Evolutionary conservation across 2,113 vertebrate genomes (phyloP), one percentile per base, ranked within the genome.

Genomic region (Penelope pileata): DNA sequence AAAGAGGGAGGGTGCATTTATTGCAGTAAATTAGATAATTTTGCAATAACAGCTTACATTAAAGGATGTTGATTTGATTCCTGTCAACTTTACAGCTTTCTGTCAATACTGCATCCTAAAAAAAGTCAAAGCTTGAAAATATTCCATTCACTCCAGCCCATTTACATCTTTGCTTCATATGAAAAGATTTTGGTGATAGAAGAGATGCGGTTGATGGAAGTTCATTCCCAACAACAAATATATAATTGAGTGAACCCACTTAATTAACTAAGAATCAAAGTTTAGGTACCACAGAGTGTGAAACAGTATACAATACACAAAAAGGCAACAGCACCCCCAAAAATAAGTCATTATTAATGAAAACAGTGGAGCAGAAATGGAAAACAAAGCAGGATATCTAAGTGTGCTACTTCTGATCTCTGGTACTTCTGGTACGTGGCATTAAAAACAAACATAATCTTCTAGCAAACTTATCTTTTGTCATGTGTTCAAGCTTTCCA

Each of bases 61-160:
- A 72, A 96, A 86, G 78, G 94, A 93, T 67, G 24, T 62, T 94
- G 58, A 97, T 93, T 94, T 91, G 62, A 94, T 91, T 96, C 83
- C 73, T 90, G 59, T 50, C 70, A 69, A 24, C 63, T 96, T 86
- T 74, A 58, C 60, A 75, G 64, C 50, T 88, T 75, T 63, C 62
- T 83, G 43, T 75, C 38, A 18, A 91, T 47, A 82, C 1, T 40
- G 8, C 12, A 32, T 56, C 83, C 85, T 45, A 29, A 82, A 82
- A 51, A 68, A 72, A 59, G 6, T 21, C 48, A 79, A 72, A 21
- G 23, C 3, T 14, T 38, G 21, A 10, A 74, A 66, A 51, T 67
- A 85, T 38, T 64, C 26, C 29, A 77, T 2, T 45, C 59, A 84
- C 1, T 5, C 10, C 22, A 79, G 10, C 1, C 59, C 22, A 38